phyloP scores from a whole-genome alignment of 2,888 invertebrate genomes.

The Rhagonycha fulva region DNA sequence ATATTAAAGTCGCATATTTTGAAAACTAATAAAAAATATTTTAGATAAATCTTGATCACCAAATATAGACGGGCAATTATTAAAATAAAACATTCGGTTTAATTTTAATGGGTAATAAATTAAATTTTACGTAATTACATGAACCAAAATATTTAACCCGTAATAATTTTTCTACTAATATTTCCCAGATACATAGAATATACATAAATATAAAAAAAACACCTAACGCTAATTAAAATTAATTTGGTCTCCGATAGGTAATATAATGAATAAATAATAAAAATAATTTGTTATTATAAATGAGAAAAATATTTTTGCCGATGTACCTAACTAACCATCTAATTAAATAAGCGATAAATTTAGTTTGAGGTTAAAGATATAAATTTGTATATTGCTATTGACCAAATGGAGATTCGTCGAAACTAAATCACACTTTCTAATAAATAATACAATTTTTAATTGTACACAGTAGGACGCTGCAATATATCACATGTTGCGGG shows the following conservation, averaged over 20 bases:
- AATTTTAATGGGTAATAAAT: background rate
- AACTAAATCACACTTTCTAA: slow-evolving; percentile 38
- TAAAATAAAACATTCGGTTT: background rate
- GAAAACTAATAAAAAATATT: background rate
- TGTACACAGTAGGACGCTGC: slow-evolving; percentile 40
- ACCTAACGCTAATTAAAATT: background rate
- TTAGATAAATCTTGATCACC: background rate
- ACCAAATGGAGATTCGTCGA: slow-evolving; percentile 19
- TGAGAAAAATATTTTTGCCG: slow-evolving; percentile 3
- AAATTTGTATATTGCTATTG: background rate
- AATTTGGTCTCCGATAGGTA: background rate
- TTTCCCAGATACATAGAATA: background rate
- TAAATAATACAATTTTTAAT: slow-evolving; percentile 41
- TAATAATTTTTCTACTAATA: background rate
- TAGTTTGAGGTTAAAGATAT: background rate
- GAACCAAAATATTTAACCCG: background rate
- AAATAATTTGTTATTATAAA: background rate
- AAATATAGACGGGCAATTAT: background rate
- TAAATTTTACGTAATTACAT: background rate
- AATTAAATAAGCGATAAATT: slow-evolving; percentile 16
- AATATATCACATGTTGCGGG: slow-evolving; percentile 34
- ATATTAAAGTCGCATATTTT: background rate
- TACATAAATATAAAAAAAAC: background rate
- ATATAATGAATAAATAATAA: background rate
- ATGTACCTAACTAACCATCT: background rate